phyloP scores from a whole-genome alignment of 2,797 vertebrate species.

The Mus minutoides region DNA sequence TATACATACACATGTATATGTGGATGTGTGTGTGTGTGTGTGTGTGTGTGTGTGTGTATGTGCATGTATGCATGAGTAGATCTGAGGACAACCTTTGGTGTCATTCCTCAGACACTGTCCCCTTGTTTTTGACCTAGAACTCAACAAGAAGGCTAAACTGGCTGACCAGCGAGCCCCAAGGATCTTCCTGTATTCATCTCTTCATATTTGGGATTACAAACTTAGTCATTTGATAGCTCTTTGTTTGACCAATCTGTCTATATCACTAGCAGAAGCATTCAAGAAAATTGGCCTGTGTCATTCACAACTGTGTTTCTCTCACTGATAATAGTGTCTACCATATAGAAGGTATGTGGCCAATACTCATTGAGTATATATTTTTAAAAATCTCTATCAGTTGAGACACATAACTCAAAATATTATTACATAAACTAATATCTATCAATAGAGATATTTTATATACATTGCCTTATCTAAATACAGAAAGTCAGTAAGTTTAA shows the following conservation, averaged over 20 bases:
- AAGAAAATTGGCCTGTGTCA: not conserved
- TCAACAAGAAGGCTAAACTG: not conserved
- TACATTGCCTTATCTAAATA: not conserved
- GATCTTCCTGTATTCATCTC: not conserved
- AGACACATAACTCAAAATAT: constrained; percentile 5
- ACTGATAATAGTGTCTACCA: not conserved
- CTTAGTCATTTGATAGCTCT: not conserved
- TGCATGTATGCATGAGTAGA: not conserved
- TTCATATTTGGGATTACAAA: not conserved
- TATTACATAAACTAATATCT: not conserved
- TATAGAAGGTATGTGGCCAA: not conserved
- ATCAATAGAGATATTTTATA: not conserved
- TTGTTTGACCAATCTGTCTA: not conserved
- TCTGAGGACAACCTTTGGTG: not conserved
- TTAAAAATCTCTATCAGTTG: not conserved
- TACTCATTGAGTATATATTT: not conserved
- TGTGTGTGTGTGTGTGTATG: not conserved
- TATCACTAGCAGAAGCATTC: not conserved
- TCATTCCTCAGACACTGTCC: not conserved
- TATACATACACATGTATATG: not conserved
- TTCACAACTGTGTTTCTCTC: not conserved
- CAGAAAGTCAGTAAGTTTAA: not conserved
- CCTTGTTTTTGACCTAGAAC: not conserved
- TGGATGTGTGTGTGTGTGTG: not conserved
- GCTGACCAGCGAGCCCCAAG: not conserved